Evolutionary conservation across 2,797 vertebrate species (phyloP), one percentile per base, ranked within the genome.

Genomic region (Cottoperca gobio): DNA sequence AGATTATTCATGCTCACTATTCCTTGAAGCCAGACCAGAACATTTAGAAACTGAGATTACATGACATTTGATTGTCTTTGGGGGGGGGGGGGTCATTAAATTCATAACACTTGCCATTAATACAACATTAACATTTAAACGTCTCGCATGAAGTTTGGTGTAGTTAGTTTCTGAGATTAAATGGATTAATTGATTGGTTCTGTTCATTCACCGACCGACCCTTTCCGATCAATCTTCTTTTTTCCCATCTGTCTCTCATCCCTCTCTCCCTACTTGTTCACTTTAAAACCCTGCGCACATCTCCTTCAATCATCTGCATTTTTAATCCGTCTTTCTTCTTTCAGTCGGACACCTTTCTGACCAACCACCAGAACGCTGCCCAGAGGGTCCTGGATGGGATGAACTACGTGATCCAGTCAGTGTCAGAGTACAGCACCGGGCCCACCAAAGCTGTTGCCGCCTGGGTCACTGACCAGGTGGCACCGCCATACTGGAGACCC

Each of bases 391-490:
- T 96, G 81, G 96, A 96, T 37, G 95, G 96, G 48, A 91, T 96
- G 83, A 96, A 93, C 85, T 92, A 78, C 1, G 82, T 96, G 74
- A 93, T 96, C 67, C 95, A 96, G 83, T 95, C 95, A 0, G 95
- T 96, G 68, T 94, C 94, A 0, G 95, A 96, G 53, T 96, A 96
- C 86, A 95, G 96, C 86, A 87, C 93, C 0, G 94, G 95, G 6
- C 96, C 96, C 71, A 96, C 94, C 45, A 95, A 95, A 80, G 93
- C 93, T 0, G 95, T 96, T 66, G 79, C 95, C 0, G 88, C 93
- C 62, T 96, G 96, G 96, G 87, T 96, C 40, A 96, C 96, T 0
- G 96, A 96, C 82, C 95, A 94, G 76, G 95, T 96, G 86, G 96
- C 96, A 0, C 96, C 96, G 0, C 89, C 93, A 0, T 96, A 96